These are phyloP conservation scores for Anastatus disparis DNA, from an alignment of 1,140 invertebrate genomes.

Conservation along the genomic window DNA sequence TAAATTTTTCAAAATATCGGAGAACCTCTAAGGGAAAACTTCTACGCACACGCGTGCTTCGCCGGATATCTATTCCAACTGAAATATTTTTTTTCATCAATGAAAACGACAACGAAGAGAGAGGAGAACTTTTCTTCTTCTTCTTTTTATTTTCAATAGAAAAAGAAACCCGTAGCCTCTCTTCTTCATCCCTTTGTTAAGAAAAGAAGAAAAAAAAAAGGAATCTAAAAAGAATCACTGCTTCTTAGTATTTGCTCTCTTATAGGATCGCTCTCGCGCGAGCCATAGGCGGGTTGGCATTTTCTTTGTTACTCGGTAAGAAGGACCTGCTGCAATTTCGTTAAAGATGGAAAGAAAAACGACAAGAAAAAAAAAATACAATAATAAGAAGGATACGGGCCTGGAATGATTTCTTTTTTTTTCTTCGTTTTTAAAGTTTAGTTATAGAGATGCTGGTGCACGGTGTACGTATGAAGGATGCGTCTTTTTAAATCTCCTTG, in stretches of 20 bases:
- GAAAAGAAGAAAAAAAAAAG: too few species aligned
- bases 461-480: neutral
- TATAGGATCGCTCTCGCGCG: conserved; percentile 4
- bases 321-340: conserved; percentile 52
- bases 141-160: too few species aligned
- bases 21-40: neutral
- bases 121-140: too few species aligned
- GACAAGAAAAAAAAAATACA: conserved; percentile 25
- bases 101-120: too few species aligned
- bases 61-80: conserved; percentile 49
- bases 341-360: conserved; percentile 7
- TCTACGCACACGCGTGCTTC: conserved; percentile 44
- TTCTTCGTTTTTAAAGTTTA: too few species aligned
- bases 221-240: conserved; percentile 60
- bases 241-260: conserved; percentile 48
- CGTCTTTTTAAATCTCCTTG: conserved; percentile 35
- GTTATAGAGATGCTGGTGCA: neutral
- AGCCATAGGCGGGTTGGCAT: conserved; percentile 42
- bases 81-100: too few species aligned
- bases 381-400: conserved; percentile 34
- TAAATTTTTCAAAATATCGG: conserved; percentile 12
- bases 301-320: conserved; percentile 45
- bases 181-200: conserved; percentile 54
- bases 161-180: conserved; percentile 46
- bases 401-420: neutral